Evolutionary conservation across 2,797 vertebrate species (phyloP), one percentile per base, ranked within the genome.

Genomic region (Gymnothorax javanicus): DNA sequence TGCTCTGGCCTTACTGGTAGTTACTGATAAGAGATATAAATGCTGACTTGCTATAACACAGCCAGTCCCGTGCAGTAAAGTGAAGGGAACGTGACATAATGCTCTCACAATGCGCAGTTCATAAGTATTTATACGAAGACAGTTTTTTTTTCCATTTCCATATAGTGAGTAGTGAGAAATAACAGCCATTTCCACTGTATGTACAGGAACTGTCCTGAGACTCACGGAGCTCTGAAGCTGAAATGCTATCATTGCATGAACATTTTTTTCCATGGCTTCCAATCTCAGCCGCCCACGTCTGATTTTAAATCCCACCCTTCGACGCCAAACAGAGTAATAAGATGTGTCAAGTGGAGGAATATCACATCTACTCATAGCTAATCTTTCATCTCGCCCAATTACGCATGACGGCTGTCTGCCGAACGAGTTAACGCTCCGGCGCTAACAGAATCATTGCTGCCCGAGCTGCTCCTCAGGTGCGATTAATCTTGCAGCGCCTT

Each of bases 381-480:
- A 54, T 79, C 75, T 79, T 79, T 79, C 50, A 79, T 79, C 75
- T 79, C 11, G 23, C 23, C 43, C 75, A 79, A 79, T 79, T 79
- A 79, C n/a, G 75, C 75, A n/a, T n/a, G 50, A 54, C 75, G 54
- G 43, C 75, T 79, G 75, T 79, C 50, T 52, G 11, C 17, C 9
- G 75, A 8, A 17, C 9, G 17, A 1, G 75, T 11, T 2, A 52
- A 20, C 4, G 27, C 54, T 79, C 75, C 23, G 17, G 1, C 13
- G 52, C 43, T 25, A 54, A 79, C 50, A 79, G 15, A 23, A 52
- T 5, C 1, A 79, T 54, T 50, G 54, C 75, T 4, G 8, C 25
- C 9, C 13, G 71, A 54, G 75, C 27, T 52, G 17, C 12, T 2
- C n/a, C 54, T 8, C 50, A 54, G 50, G 54, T 23, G 17, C 17